phyloP scores from a whole-genome alignment of 2,113 vertebrate species.

The Phocoena sinus region DNA sequence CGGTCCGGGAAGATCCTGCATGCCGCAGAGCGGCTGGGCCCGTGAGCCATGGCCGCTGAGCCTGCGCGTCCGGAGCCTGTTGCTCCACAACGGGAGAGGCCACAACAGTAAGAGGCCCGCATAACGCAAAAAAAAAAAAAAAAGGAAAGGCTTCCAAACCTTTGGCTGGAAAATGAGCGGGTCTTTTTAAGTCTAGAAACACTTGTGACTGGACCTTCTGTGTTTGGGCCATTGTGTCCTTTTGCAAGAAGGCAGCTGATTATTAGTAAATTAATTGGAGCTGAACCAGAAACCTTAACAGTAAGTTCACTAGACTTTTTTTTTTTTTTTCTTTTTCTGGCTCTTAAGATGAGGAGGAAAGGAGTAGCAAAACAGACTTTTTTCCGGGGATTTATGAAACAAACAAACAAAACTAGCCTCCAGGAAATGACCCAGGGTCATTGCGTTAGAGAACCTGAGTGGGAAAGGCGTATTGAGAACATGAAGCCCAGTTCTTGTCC shows the following conservation, averaged over 20 bases:
- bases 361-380: constrained; percentile 19
- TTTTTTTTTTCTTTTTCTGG: neutral
- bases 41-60: too few species aligned
- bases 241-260: constrained; percentile 18
- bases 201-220: neutral
- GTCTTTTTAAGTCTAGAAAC: constrained; percentile 20
- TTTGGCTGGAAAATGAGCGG: neutral
- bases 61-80: too few species aligned
- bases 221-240: neutral
- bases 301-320: constrained; percentile 6
- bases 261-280: constrained; percentile 34
- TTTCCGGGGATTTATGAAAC: constrained; percentile 47
- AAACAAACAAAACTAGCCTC: constrained; percentile 53
- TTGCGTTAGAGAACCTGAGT: neutral
- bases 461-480: neutral
- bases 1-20: too few species aligned
- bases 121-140: too few species aligned
- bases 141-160: neutral
- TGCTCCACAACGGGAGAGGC: too few species aligned
- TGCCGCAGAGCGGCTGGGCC: too few species aligned
- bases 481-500: neutral
- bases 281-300: constrained; percentile 37
- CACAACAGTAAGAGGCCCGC: too few species aligned
- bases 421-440: constrained; percentile 53
- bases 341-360: constrained; percentile 52